Evolutionary conservation across 2,113 vertebrate species (phyloP).

Genomic region (Phaetusa simplex): DNA sequence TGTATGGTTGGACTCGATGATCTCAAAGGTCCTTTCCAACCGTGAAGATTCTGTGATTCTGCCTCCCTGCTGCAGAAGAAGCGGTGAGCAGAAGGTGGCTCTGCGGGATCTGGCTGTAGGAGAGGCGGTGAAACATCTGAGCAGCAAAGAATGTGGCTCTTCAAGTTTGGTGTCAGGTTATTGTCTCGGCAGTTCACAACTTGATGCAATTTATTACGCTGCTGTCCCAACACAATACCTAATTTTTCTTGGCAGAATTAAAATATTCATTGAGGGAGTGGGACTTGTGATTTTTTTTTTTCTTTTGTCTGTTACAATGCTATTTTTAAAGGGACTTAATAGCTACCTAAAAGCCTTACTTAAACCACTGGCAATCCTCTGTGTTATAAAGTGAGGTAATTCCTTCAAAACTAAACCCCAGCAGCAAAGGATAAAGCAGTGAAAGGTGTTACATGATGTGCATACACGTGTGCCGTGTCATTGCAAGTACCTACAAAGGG

Average conservation of each 20-base stretch:
- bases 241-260: background rate
- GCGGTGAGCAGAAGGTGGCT: background rate
- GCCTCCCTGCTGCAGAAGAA: background rate
- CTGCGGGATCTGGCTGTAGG: background rate
- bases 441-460: background rate
- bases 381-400: background rate
- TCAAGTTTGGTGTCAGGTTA: background rate
- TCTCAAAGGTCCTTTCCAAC: no score
- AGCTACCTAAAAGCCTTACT: background rate
- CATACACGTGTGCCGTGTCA: background rate
- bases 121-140: background rate
- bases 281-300: background rate
- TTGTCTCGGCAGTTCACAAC: background rate
- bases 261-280: background rate
- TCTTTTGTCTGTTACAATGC: background rate
- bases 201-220: background rate
- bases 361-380: background rate
- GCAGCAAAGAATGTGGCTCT: background rate
- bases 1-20: no score
- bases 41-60: no score
- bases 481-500: background rate
- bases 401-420: constrained; percentile 10
- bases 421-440: background rate
- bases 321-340: background rate
- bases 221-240: background rate